These are phyloP conservation scores for Lasioglossum figueresi DNA, from an alignment of 2,888 invertebrate species.

Conservation along the genomic window DNA sequence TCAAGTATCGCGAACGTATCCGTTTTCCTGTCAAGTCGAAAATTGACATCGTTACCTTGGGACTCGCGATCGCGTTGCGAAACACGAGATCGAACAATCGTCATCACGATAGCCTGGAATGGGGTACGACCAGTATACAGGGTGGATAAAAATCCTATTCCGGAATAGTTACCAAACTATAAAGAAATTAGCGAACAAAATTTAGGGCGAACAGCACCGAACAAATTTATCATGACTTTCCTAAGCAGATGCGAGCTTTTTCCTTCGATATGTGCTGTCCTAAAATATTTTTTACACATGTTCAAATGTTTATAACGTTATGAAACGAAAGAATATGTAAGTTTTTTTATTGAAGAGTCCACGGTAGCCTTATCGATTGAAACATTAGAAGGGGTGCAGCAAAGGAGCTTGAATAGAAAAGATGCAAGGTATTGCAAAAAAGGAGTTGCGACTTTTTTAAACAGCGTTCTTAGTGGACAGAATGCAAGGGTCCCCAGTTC, in stretches of 20 bases:
- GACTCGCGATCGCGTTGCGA: slow-evolving; percentile 63
- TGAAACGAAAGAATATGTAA: too few relatives aligned
- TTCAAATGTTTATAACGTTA: too few relatives aligned
- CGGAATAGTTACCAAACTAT: neutral
- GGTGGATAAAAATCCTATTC: neutral
- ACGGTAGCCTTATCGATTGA: too few relatives aligned
- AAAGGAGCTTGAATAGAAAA: too few relatives aligned
- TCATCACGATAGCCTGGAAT: slow-evolving; percentile 2
- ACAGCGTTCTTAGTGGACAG: too few relatives aligned
- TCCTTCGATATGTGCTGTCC: neutral
- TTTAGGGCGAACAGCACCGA: neutral
- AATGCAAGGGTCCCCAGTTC: neutral
- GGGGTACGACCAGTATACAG: neutral
- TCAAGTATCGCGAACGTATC: slow-evolving; percentile 51
- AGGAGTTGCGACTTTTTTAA: too few relatives aligned
- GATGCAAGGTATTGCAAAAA: neutral
- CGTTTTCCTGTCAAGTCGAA: slow-evolving; percentile 50
- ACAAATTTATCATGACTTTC: neutral
- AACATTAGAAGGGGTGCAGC: too few relatives aligned
- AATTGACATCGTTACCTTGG: slow-evolving; percentile 59
- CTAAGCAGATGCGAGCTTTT: neutral
- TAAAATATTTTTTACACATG: neutral
- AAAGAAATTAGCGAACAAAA: neutral
- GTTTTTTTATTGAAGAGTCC: too few relatives aligned
- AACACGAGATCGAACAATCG: slow-evolving; percentile 38